A percentile compares a stretch with the other conserved stretches of the same genome.
Conservation (phyloP, 2,888 invertebrate genomes). For the Aphidius colemani region DNA sequence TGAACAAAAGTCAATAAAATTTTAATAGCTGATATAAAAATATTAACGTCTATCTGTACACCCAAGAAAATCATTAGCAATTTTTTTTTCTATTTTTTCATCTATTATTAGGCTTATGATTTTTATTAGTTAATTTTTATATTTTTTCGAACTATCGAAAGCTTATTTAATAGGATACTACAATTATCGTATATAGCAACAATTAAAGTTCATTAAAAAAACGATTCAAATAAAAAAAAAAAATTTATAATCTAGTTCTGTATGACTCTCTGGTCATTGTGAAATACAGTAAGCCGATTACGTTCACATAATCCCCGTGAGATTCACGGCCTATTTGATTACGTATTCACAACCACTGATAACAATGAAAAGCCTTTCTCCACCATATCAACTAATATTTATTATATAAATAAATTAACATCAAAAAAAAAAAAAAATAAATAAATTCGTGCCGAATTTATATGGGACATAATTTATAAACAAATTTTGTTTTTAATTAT, state of each 20-base stretch:
- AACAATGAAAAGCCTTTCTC: constrained; percentile 25
- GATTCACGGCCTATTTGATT: constrained; percentile 38
- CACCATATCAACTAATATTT: constrained; percentile 1
- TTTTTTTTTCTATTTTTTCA: neutral
- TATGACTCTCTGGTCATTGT: constrained; percentile 22
- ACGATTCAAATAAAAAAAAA: constrained; percentile 12
- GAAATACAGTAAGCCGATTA: constrained; percentile 38
- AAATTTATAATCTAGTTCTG: constrained; percentile 7
- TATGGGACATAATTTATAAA: too few relatives aligned
- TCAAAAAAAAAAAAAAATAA: too few relatives aligned
- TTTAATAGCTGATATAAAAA: too few relatives aligned
- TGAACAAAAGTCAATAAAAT: too few relatives aligned
- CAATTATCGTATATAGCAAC: constrained; percentile 6
- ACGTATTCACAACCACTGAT: constrained; percentile 39
- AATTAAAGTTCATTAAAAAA: neutral
- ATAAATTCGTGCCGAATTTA: too few relatives aligned
- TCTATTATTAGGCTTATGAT: too few relatives aligned
- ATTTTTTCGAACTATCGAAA: neutral
- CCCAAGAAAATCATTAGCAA: too few relatives aligned
- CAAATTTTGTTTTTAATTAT: too few relatives aligned
- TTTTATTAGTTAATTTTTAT: neutral
- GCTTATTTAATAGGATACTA: neutral
- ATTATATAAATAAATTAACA: too few relatives aligned
- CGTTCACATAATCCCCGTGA: constrained; percentile 38
- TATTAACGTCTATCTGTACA: too few relatives aligned